Evolutionary conservation across 2,888 invertebrate species (phyloP), one percentile per base, ranked within the genome.

Genomic region (Thyatira batis): DNA sequence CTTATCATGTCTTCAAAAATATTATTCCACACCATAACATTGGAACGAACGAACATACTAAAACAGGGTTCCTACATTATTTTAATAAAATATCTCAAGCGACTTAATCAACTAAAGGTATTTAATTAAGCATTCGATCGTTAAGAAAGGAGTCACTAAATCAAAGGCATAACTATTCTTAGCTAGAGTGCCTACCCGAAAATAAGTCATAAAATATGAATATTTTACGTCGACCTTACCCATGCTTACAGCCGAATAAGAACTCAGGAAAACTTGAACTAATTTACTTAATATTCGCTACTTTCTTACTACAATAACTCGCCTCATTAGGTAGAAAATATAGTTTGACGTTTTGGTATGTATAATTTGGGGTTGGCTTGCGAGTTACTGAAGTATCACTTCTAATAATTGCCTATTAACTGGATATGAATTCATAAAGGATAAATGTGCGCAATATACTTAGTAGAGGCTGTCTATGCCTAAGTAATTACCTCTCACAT

Each of bases 281-380:
- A 72, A 72, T 75, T 60, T 68, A 71, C 66, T 71, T 67, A 63
- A 58, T 61, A 68, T 60, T 63, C 56, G 57, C 59, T 62, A 69
- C 55, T 59, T 68, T 67, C 68, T 54, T 57, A 57, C 50, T 55
- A 69, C 61, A 71, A 65, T 59, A 58, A 62, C 51, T 54, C 57
- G 51, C 52, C 65, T 65, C 65, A 71, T 76, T 64, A 58, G 53
- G 51, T 55, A 57, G 59, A 61, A 60, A 63, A 63, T 61, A 59
- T 54, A 54, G 58, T 48, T 25, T 27, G 48, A 8, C 17, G 17
- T 48, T 21, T 48, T 27, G 23, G 48, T 28, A n/a, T 30, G 30
- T 21, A 45, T 8, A 45, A n/a, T 21, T 45, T n/a, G 23, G 9
- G 11, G 5, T 21, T 20, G 2, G 17, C 17, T 17, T 21, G n/a